Evolutionary conservation across 1,140 invertebrate genomes (phyloP).

Genomic region (Leptonema lineaticorne): DNA sequence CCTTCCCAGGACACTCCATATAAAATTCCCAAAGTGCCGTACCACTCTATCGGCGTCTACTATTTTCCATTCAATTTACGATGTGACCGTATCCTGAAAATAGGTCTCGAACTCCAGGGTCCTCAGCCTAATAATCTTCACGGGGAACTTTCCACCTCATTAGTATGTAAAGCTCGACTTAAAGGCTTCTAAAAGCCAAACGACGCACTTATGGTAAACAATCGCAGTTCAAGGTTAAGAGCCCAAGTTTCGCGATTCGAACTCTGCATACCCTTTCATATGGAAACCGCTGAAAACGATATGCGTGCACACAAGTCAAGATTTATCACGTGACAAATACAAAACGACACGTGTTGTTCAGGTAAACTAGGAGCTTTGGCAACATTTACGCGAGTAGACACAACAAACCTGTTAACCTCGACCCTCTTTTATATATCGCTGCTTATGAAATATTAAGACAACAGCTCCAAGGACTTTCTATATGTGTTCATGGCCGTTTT

Average conservation of each 20-base stretch:
- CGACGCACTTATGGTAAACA: background rate
- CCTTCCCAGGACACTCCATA: no score
- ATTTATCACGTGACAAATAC: no score
- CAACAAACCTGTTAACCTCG: background rate
- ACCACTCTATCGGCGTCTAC: no score
- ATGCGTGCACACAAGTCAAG: no score
- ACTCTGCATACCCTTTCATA: no score
- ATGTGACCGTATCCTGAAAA: no score
- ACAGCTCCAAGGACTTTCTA: background rate
- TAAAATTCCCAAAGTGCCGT: no score
- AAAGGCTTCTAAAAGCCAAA: background rate
- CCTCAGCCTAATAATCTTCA: background rate
- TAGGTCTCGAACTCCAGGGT: background rate
- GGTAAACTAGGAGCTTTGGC: no score
- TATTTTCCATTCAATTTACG: no score
- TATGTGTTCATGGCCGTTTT: background rate
- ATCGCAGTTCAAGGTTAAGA: conserved; percentile 1
- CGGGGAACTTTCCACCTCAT: conserved; percentile 8
- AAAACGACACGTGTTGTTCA: no score
- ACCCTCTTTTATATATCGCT: background rate
- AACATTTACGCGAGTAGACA: background rate
- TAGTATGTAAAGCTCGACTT: conserved; percentile 24
- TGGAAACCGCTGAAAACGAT: no score
- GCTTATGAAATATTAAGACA: background rate
- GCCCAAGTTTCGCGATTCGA: no score